Base-by-base conservation (phyloP, 2,888 invertebrate genomes). In the Baccha elongata region DNA sequence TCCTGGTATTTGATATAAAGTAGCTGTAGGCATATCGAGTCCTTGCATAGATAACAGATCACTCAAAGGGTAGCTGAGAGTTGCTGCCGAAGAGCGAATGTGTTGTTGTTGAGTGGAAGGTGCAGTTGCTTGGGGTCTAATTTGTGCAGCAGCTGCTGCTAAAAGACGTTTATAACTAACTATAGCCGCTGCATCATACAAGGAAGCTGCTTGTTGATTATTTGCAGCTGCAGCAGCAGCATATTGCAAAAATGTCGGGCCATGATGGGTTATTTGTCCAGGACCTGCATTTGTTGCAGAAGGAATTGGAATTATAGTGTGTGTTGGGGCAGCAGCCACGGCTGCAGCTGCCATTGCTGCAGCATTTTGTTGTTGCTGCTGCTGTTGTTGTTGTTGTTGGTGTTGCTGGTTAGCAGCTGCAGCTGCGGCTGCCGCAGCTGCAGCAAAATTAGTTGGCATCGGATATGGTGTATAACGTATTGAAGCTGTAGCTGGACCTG, bases 1-100 rank as follows among this genome's bases (percentile, higher is more conserved):
- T 60, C 94, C 92, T 72, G 94, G 92, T 78, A 94, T 93, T 88
- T 95, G 94, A 89, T 96, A 96, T 60, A 96, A 93, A 11, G 95
- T 93, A 37, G 91, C 93, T 17, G 89, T 87, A 35, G 91, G 91
- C 88, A 94, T 91, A 87, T 94, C 94, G 80, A 94, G 91, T 52
- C 94, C 93, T 86, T 93, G 94, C 67, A 94, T 92, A 46, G 95
- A 95, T 69, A 96, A 92, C 85, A 95, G 90, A 88, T 95, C 95
- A 88, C 93, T 93, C 92, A 95, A 92, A 76, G 93, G 94, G 89
- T 95, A 95, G 52, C 93, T 92, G 75, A 94, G 91, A 21, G 93
- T 92, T 89, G 91, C 94, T 87, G 89, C 92, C 88, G 89, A 92
- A 90, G 92, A 84, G 91, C 90, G 88, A 85, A 79, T 86, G 84